Conservation (phyloP, 2,888 invertebrate species). For the Pandemis corylana region DNA sequence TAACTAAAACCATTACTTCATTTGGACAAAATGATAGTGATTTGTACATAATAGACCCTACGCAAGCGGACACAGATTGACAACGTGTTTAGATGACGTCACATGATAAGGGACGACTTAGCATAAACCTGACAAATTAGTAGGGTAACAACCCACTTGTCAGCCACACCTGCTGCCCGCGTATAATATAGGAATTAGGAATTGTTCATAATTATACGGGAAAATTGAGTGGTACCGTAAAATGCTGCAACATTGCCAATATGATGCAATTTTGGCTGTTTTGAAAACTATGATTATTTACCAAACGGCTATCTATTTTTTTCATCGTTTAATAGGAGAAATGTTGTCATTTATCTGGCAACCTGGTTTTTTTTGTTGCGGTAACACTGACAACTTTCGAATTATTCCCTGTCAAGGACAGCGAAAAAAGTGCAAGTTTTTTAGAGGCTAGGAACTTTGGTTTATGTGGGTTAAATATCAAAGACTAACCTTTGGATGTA, state of each 20-base stretch:
- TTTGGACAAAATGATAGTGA: conserved; percentile 10
- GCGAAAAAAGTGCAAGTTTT: too few species aligned
- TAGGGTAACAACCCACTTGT: conserved; percentile 56
- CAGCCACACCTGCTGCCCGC: conserved; percentile 62
- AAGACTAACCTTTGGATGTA: too few species aligned
- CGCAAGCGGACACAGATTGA: conserved; percentile 24
- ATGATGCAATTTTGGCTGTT: neutral
- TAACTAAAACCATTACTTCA: neutral
- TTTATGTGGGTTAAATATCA: too few species aligned
- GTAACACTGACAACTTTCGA: too few species aligned
- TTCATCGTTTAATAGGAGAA: too few species aligned
- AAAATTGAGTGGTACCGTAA: conserved; percentile 1
- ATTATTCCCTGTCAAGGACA: too few species aligned
- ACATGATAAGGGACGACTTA: conserved; percentile 60
- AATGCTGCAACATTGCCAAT: neutral
- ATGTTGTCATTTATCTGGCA: too few species aligned
- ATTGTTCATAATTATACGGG: conserved; percentile 15
- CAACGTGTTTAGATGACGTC: conserved; percentile 51
- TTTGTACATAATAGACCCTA: conserved; percentile 10
- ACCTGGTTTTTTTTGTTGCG: too few species aligned
- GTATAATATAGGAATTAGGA: conserved; percentile 45
- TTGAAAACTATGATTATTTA: too few species aligned
- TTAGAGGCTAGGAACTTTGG: too few species aligned
- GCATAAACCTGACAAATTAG: conserved; percentile 68
- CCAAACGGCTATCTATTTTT: too few species aligned